Percentiles rank a stretch among this genome's conserved stretches.
Evolutionary conservation across 1,140 invertebrate genomes (phyloP).

Genomic region (Drosophila busckii): DNA sequence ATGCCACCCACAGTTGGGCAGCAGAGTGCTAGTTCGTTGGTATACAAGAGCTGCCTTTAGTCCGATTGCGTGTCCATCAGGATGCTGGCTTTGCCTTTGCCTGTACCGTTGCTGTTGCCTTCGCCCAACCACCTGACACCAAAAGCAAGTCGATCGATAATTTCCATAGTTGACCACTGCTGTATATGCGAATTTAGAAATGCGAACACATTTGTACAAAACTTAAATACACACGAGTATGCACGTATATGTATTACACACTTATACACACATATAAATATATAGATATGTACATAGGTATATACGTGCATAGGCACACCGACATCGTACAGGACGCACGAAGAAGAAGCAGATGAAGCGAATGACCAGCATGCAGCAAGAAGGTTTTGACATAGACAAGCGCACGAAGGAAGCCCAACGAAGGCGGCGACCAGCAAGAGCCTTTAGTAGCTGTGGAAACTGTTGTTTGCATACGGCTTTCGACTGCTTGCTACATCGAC

Average conservation of each 20-base stretch:
- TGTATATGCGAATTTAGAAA: conserved; percentile 78
- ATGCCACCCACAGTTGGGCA: conserved; percentile 59
- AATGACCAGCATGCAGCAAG: conserved; percentile 48
- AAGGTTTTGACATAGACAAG: conserved; percentile 43
- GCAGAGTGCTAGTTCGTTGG: conserved; percentile 33
- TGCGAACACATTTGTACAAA: conserved; percentile 74
- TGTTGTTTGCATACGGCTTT: conserved; percentile 78
- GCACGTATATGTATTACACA: conserved; percentile 31
- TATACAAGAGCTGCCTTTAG: conserved; percentile 42
- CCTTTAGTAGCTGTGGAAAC: conserved; percentile 69
- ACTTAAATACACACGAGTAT: conserved; percentile 62
- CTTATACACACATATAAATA: conserved; percentile 15
- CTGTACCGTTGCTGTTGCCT: conserved; percentile 43
- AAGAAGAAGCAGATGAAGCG: conserved; percentile 39
- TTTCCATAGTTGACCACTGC: conserved; percentile 78
- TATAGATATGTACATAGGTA: background rate
- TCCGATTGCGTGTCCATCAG: conserved; percentile 69
- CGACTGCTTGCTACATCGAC: conserved; percentile 72
- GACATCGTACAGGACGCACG: conserved; percentile 56
- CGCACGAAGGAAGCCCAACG: conserved; percentile 64
- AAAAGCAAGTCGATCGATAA: conserved; percentile 78
- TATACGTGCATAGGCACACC: conserved; percentile 28
- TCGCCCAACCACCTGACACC: conserved; percentile 76
- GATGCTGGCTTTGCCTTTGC: conserved; percentile 37
- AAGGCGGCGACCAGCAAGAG: conserved; percentile 60